phyloP scores from a whole-genome alignment of 2,113 vertebrate species.

The Onychorhynchus coronatus region DNA sequence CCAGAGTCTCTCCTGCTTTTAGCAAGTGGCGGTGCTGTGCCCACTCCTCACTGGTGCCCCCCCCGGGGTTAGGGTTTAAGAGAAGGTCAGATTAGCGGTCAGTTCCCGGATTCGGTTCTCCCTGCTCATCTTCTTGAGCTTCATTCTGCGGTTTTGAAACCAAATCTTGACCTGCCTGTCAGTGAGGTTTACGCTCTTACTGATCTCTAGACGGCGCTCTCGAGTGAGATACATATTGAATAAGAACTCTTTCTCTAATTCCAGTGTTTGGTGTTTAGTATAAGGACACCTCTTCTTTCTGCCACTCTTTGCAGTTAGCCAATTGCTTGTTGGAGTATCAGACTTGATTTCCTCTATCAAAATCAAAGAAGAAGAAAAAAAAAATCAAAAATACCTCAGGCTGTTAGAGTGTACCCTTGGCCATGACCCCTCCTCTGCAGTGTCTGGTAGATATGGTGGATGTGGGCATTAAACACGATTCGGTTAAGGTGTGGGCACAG shows the following conservation, averaged over 20 bases:
- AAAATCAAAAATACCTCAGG: conserved; percentile 71
- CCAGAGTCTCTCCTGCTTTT: conserved; percentile 77
- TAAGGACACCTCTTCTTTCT: conserved; percentile 99
- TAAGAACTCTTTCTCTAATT: conserved; percentile 99
- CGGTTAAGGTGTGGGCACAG: background rate
- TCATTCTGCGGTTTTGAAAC: conserved; percentile 99
- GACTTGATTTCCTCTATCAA: conserved; percentile 91
- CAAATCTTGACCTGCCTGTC: conserved; percentile 99
- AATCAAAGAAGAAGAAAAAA: conserved; percentile 74
- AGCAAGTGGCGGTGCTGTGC: conserved; percentile 69
- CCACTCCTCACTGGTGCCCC: conserved; percentile 59
- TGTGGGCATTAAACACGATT: conserved; percentile 1
- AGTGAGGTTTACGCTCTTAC: conserved; percentile 98
- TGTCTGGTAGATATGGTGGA: conserved; percentile 61
- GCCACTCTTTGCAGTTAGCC: conserved; percentile 97
- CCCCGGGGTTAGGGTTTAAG: conserved; percentile 80
- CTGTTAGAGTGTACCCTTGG: conserved; percentile 78
- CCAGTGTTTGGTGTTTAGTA: conserved; percentile 99
- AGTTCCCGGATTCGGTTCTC: conserved; percentile 99
- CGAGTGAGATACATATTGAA: conserved; percentile 99
- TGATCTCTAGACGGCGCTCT: conserved; percentile 99
- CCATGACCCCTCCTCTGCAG: conserved; percentile 74
- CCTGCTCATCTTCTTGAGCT: conserved; percentile 99
- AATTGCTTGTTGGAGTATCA: conserved; percentile 92
- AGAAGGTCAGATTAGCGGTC: conserved; percentile 98